phyloP scores from a whole-genome alignment of 2,888 invertebrate genomes.

The Cylindroiulus punctatus region DNA sequence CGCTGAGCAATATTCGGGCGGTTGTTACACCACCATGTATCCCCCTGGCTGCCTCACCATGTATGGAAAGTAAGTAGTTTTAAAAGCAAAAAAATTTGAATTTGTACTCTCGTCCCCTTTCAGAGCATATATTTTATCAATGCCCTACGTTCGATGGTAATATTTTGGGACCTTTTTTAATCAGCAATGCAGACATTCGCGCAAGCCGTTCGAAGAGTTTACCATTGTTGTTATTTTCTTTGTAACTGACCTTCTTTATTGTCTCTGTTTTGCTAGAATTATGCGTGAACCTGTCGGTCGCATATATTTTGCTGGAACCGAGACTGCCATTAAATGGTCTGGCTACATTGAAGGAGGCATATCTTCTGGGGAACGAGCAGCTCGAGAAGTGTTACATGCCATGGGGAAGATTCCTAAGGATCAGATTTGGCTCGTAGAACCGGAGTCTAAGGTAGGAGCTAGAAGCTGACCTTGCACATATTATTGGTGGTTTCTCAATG shows the following conservation, averaged over 20 bases:
- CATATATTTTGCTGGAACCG: conserved; percentile 62
- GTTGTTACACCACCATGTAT: conserved; percentile 64
- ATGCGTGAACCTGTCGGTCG: conserved; percentile 63
- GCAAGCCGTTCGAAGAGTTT: no score
- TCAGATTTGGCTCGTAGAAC: conserved; percentile 63
- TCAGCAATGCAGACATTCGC: no score
- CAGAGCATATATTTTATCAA: no score
- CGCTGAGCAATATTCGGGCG: conserved; percentile 64
- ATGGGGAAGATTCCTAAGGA: conserved; percentile 61
- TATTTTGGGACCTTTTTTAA: no score
- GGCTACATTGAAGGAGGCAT: conserved; percentile 62
- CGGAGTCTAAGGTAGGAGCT: conserved; percentile 58
- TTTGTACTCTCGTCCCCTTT: no score
- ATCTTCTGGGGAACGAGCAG: conserved; percentile 61
- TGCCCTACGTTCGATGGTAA: no score
- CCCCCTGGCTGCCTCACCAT: conserved; percentile 65
- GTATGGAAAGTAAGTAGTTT: conserved; percentile 63
- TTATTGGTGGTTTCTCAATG: no score
- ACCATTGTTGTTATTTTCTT: no score
- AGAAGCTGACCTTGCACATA: no score
- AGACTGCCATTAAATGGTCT: conserved; percentile 61
- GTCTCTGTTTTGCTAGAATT: conserved; percentile 60
- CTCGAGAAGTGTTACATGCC: conserved; percentile 60
- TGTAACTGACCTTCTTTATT: not conserved
- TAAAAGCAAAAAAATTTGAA: no score